phyloP scores from a whole-genome alignment of 1,140 invertebrate species.

The Dendroctonus ponderosae region DNA sequence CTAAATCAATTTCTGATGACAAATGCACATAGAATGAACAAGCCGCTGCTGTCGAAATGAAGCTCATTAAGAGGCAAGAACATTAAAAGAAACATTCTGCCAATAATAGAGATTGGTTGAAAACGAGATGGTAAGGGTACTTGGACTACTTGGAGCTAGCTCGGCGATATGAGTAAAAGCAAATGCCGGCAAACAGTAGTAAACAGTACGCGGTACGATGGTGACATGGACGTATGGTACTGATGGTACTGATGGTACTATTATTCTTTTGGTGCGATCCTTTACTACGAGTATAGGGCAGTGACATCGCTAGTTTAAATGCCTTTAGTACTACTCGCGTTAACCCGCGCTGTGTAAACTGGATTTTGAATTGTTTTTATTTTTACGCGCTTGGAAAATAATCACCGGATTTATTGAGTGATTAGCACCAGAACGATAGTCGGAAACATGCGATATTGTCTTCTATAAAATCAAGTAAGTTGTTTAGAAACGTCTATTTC shows the following conservation, averaged over 20 bases:
- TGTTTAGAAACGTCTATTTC: too few species aligned
- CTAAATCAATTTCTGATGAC: too few species aligned
- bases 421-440: conserved; percentile 1
- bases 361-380: conserved; percentile 31
- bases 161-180: conserved; percentile 32
- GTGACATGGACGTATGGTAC: conserved; percentile 33
- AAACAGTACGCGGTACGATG: conserved; percentile 34
- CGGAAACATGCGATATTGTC: conserved; percentile 6
- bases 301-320: conserved; percentile 32
- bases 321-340: conserved; percentile 22
- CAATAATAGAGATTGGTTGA: conserved; percentile 27
- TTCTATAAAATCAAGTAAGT: too few species aligned
- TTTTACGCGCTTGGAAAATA: conserved; percentile 15
- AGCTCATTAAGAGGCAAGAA: conserved; percentile 11
- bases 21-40: too few species aligned
- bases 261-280: conserved; percentile 33
- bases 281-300: conserved; percentile 32
- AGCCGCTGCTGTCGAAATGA: background rate
- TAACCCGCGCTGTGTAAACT: conserved; percentile 27
- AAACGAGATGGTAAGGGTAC: conserved; percentile 31
- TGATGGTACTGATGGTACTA: conserved; percentile 26
- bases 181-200: conserved; percentile 32
- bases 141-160: conserved; percentile 13
- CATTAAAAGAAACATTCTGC: conserved; percentile 24
- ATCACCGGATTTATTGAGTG: conserved; percentile 6